A percentile compares a stretch with the other conserved stretches of the same genome.
Conservation (phyloP, 2,113 vertebrate genomes). For the Ageneiosus marmoratus region DNA sequence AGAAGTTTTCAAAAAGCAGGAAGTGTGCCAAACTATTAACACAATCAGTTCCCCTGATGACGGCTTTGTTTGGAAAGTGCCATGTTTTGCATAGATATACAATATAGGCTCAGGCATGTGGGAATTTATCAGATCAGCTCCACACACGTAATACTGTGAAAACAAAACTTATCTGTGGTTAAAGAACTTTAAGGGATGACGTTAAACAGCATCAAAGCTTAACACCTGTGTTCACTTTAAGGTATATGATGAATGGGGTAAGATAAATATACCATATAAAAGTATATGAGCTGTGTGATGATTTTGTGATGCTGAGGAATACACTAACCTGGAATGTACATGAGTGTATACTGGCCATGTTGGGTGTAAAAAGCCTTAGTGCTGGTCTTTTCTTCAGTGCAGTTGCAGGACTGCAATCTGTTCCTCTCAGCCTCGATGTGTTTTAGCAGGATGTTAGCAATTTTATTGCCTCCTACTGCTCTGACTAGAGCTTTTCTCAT, state of each 20-base stretch:
- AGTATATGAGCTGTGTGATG: background rate
- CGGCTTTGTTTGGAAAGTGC: slow-evolving; percentile 13
- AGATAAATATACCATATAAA: too few species aligned
- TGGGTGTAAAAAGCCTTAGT: slow-evolving; percentile 62
- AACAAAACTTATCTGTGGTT: slow-evolving; percentile 4
- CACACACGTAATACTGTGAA: background rate
- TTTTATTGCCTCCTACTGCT: slow-evolving; percentile 67
- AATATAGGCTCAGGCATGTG: slow-evolving; percentile 9
- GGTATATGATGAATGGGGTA: background rate
- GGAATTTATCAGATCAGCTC: slow-evolving; percentile 14
- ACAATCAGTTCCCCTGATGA: slow-evolving; percentile 40
- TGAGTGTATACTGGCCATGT: slow-evolving; percentile 61
- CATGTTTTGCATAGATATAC: slow-evolving; percentile 25
- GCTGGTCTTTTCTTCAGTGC: slow-evolving; percentile 39
- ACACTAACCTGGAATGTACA: slow-evolving; percentile 55
- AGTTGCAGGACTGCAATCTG: slow-evolving; percentile 41
- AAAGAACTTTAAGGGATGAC: background rate
- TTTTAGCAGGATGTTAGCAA: slow-evolving; percentile 68
- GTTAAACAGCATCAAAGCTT: background rate
- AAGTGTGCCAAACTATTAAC: slow-evolving; percentile 49
- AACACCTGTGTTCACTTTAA: background rate
- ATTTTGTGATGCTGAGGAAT: background rate
- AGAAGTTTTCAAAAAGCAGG: slow-evolving; percentile 36
- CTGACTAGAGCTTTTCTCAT: slow-evolving; percentile 65
- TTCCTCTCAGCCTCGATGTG: slow-evolving; percentile 69